Evolutionary conservation across 2,113 vertebrate species (phyloP).

Genomic region (Corvus hawaiiensis): DNA sequence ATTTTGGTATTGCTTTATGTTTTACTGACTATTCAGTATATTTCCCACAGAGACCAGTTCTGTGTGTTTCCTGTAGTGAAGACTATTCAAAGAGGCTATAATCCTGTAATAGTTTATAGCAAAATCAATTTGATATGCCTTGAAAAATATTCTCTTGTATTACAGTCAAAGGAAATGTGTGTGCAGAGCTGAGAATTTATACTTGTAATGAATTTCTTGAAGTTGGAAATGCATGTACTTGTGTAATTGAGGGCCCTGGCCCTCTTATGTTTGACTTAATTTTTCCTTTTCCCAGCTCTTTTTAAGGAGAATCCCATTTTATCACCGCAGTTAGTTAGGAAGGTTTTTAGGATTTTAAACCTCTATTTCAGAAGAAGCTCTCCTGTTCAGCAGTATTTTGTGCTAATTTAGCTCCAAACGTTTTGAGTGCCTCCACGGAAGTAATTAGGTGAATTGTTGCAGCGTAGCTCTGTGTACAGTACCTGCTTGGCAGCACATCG

Average conservation of each 20-base stretch:
- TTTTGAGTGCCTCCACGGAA: not conserved
- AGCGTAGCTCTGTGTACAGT: not conserved
- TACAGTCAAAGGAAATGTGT: constrained; percentile 3
- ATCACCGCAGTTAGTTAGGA: not conserved
- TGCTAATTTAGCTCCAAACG: not conserved
- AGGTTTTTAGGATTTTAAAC: not conserved
- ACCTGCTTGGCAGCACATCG: not conserved
- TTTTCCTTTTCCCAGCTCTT: not conserved
- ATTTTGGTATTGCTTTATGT: not conserved
- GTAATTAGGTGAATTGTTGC: constrained; percentile 13
- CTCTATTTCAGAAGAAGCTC: not conserved
- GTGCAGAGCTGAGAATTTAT: constrained; percentile 18
- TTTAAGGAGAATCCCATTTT: not conserved
- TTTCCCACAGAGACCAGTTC: constrained; percentile 6
- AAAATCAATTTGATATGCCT: constrained; percentile 42
- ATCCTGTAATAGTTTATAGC: constrained; percentile 29
- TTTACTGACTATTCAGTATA: constrained; percentile 37
- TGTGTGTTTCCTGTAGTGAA: constrained; percentile 19
- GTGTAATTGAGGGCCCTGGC: not conserved
- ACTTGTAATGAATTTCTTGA: not conserved
- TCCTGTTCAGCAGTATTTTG: not conserved
- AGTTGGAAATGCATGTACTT: not conserved
- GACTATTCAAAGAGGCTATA: constrained; percentile 33
- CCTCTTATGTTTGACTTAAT: not conserved
- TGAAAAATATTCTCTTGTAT: not conserved